Percentiles rank a stretch among this genome's conserved stretches.
phyloP scores from a whole-genome alignment of 2,797 vertebrate species.

The Emys orbicularis region DNA sequence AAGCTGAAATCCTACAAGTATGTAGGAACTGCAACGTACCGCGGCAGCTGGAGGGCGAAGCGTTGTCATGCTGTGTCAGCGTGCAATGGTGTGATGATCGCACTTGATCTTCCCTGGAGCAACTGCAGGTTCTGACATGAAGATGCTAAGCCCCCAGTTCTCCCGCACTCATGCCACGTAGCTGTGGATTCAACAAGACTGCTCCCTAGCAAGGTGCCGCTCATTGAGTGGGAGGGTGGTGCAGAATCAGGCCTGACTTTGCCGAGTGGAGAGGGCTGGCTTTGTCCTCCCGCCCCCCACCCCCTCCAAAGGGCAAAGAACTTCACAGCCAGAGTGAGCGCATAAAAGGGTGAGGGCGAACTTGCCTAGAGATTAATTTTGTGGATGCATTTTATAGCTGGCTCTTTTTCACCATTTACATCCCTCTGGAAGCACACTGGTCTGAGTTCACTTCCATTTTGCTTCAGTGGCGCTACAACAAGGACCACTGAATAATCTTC shows the following conservation, averaged over 20 bases:
- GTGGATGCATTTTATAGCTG: not conserved
- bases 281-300: not conserved
- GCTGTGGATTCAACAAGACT: not conserved
- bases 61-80: too few species aligned
- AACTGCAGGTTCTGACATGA: not conserved
- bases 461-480: not conserved
- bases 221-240: accelerated
- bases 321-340: not conserved
- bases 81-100: not conserved
- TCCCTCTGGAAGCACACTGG: not conserved
- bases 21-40: not conserved
- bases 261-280: not conserved
- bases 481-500: not conserved
- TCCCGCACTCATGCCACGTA: not conserved
- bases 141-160: not conserved
- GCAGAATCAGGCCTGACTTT: accelerated
- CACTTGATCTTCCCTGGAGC: not conserved
- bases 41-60: not conserved
- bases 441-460: not conserved
- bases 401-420: accelerated
- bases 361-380: not conserved
- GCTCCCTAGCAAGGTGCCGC: not conserved
- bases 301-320: too few species aligned
- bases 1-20: not conserved
- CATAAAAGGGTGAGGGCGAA: not conserved